These are phyloP conservation scores for Spea bombifrons DNA, from an alignment of 2,113 vertebrate genomes.

Conservation along the genomic window DNA sequence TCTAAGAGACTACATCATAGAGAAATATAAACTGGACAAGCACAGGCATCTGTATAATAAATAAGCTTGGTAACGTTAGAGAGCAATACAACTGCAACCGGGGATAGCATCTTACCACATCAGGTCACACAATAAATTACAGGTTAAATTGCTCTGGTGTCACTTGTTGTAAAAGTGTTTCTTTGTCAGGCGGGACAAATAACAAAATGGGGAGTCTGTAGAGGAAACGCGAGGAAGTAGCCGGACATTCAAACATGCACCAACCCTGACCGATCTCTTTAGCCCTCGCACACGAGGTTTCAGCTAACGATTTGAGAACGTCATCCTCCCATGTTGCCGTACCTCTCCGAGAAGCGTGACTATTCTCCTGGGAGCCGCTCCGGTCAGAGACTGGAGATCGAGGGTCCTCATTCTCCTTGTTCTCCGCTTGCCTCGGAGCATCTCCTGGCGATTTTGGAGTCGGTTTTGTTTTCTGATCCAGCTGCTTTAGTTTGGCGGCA, in stretches of 20 bases:
- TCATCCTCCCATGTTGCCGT: background rate
- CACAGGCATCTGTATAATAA: too few relatives aligned
- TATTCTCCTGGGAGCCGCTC: slow-evolving; percentile 67
- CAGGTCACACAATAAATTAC: too few relatives aligned
- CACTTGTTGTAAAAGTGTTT: too few relatives aligned
- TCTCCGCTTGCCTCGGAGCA: slow-evolving; percentile 65
- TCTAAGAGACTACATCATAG: too few relatives aligned
- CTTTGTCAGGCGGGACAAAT: slow-evolving; percentile 52
- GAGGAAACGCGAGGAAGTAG: accelerated
- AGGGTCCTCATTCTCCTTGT: slow-evolving; percentile 66
- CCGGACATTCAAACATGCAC: background rate
- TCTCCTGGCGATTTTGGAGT: slow-evolving; percentile 68
- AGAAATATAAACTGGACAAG: too few relatives aligned
- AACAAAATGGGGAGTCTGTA: background rate
- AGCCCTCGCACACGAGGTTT: too few relatives aligned
- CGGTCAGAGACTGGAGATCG: slow-evolving; percentile 69
- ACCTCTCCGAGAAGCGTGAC: slow-evolving; percentile 77
- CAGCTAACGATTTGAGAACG: background rate
- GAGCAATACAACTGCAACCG: too few relatives aligned
- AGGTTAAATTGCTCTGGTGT: too few relatives aligned
- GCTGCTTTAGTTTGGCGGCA: slow-evolving; percentile 91
- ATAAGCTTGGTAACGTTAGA: too few relatives aligned
- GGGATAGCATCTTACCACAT: too few relatives aligned
- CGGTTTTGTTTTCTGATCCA: slow-evolving; percentile 89
- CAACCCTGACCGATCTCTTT: background rate